Evolutionary conservation across 1,140 invertebrate genomes (phyloP).

Genomic region (Microplitis demolitor): DNA sequence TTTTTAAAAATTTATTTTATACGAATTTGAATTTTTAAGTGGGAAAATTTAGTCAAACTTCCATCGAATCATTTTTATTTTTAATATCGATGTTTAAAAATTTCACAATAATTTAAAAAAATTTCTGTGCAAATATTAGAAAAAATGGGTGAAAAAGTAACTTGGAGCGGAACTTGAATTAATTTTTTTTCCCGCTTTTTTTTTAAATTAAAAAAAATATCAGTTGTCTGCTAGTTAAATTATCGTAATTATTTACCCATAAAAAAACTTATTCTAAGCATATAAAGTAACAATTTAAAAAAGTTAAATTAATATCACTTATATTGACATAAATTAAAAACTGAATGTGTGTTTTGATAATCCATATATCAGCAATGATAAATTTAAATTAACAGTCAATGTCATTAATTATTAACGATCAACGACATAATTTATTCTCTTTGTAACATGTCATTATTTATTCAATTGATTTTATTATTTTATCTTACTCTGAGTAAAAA

Average conservation of each 20-base stretch:
- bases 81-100: no score
- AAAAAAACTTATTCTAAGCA: neutral
- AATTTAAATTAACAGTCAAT: conserved; percentile 21
- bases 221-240: neutral
- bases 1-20: no score
- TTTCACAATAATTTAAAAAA: no score
- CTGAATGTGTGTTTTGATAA: neutral
- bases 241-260: neutral
- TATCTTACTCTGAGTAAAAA: conserved; percentile 23
- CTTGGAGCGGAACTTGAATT: no score
- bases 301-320: conserved; percentile 17
- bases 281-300: neutral
- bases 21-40: no score
- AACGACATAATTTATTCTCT: neutral
- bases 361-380: neutral
- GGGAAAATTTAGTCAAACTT: no score
- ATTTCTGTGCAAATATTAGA: no score
- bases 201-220: no score
- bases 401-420: conserved; percentile 2
- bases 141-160: no score
- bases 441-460: conserved; percentile 6
- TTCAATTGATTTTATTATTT: conserved; percentile 17
- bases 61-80: no score
- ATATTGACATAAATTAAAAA: conserved; percentile 10
- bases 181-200: no score